Percentiles rank a stretch among this genome's conserved stretches.
Conservation (phyloP, 2,797 vertebrate species). For the Sebastes trivittatus region DNA sequence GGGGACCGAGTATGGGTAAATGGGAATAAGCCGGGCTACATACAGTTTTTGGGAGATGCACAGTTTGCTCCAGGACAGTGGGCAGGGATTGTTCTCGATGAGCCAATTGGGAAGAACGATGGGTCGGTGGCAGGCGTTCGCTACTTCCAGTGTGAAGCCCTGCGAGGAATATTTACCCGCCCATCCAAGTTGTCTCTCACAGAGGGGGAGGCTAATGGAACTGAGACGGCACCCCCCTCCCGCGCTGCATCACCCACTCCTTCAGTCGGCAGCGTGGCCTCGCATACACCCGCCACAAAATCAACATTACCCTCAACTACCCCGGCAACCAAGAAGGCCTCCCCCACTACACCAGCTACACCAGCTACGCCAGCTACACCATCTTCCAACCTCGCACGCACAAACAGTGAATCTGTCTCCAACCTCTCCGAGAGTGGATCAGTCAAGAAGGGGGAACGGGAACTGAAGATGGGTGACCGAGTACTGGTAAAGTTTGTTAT, state of each 20-base stretch:
- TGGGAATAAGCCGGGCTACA: conserved; percentile 93
- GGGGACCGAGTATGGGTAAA: conserved; percentile 98
- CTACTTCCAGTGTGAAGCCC: conserved; percentile 96
- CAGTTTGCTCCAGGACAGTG: conserved; percentile 98
- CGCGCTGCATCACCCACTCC: conserved; percentile 88
- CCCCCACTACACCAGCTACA: conserved; percentile 62
- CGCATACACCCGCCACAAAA: conserved; percentile 80
- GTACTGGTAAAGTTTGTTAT: conserved; percentile 89
- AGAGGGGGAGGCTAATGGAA: conserved; percentile 92
- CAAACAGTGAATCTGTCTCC: conserved; percentile 93
- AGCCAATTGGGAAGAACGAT: conserved; percentile 96
- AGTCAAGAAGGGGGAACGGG: conserved; percentile 94
- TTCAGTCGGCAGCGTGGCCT: conserved; percentile 78
- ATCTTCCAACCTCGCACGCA: conserved; percentile 88
- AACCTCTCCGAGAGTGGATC: conserved; percentile 96
- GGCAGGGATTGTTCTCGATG: conserved; percentile 97
- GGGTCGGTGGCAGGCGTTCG: conserved; percentile 95
- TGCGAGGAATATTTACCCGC: conserved; percentile 95
- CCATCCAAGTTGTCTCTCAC: conserved; percentile 92
- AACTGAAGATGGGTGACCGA: conserved; percentile 94
- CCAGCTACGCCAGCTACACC: conserved; percentile 25
- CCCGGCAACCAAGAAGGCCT: conserved; percentile 72
- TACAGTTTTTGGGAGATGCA: conserved; percentile 96
- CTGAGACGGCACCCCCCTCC: conserved; percentile 82
- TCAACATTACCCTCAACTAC: conserved; percentile 77